A percentile compares a stretch with the other conserved stretches of the same genome.
These are phyloP conservation scores for Rhinolophus sinicus DNA, from an alignment of 2,113 vertebrate genomes.

Conservation along the genomic window DNA sequence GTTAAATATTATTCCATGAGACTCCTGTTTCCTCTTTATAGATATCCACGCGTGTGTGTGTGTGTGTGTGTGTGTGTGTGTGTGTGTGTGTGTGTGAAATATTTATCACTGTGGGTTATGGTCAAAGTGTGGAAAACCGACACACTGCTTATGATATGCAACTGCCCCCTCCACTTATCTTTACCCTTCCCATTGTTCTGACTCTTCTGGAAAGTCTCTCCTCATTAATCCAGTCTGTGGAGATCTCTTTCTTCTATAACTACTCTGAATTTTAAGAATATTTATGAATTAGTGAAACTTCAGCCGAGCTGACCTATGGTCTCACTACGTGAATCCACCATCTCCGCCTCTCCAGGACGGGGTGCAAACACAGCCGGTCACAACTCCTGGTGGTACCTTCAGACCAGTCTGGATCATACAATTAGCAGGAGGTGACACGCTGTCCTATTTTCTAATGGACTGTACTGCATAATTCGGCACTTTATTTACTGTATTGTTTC, in stretches of 20 bases:
- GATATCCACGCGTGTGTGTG: too few species aligned
- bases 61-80: too few species aligned
- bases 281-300: not conserved
- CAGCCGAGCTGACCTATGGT: not conserved
- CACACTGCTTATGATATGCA: not conserved
- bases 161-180: rapidly evolving
- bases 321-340: not conserved
- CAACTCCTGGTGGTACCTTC: not conserved
- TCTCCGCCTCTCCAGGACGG: not conserved
- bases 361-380: not conserved
- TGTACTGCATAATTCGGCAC: not conserved
- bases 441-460: not conserved
- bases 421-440: not conserved
- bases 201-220: not conserved
- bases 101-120: not conserved
- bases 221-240: not conserved
- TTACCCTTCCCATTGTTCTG: not conserved
- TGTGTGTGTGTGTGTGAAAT: not conserved
- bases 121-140: not conserved
- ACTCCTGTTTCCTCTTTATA: not conserved
- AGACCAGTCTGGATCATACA: too few species aligned
- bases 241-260: not conserved
- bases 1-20: not conserved
- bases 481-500: not conserved
- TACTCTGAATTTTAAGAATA: not conserved